These are phyloP conservation scores for Xestia sexstrigata DNA, from an alignment of 2,888 invertebrate genomes.

Conservation along the genomic window DNA sequence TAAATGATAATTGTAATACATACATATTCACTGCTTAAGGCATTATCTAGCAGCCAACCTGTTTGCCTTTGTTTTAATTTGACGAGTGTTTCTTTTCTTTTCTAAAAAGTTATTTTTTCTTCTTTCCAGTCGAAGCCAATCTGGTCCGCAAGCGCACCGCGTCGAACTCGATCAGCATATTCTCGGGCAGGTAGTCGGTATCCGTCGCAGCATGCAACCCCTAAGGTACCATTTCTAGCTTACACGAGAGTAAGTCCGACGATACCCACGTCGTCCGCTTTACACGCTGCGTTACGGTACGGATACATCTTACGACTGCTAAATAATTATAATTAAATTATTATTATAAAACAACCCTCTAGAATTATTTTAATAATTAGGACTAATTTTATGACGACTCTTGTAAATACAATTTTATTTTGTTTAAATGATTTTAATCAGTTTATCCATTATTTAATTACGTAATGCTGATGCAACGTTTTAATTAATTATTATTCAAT, in stretches of 20 bases:
- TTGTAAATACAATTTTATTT: slow-evolving; percentile 62
- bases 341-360: slow-evolving; percentile 55
- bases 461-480: slow-evolving; percentile 59
- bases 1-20: neutral
- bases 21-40: neutral
- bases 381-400: slow-evolving; percentile 55
- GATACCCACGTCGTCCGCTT: slow-evolving; percentile 40
- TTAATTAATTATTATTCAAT: slow-evolving; percentile 53
- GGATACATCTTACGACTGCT: slow-evolving; percentile 64
- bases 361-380: slow-evolving; percentile 59
- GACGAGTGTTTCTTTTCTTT: neutral
- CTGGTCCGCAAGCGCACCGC: slow-evolving; percentile 93
- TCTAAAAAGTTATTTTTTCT: slow-evolving; percentile 16
- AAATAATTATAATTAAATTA: slow-evolving; percentile 64
- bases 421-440: slow-evolving; percentile 65
- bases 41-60: neutral
- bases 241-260: slow-evolving; percentile 46
- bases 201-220: slow-evolving; percentile 58
- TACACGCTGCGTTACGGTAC: slow-evolving; percentile 43
- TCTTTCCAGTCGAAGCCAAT: slow-evolving; percentile 92
- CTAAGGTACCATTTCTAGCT: slow-evolving; percentile 57
- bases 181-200: slow-evolving; percentile 93
- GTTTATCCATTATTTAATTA: slow-evolving; percentile 69
- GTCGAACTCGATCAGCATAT: slow-evolving; percentile 94
- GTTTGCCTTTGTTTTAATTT: neutral